Base-by-base conservation (phyloP, 2,888 invertebrate species). In the Agrochola circellaris region DNA sequence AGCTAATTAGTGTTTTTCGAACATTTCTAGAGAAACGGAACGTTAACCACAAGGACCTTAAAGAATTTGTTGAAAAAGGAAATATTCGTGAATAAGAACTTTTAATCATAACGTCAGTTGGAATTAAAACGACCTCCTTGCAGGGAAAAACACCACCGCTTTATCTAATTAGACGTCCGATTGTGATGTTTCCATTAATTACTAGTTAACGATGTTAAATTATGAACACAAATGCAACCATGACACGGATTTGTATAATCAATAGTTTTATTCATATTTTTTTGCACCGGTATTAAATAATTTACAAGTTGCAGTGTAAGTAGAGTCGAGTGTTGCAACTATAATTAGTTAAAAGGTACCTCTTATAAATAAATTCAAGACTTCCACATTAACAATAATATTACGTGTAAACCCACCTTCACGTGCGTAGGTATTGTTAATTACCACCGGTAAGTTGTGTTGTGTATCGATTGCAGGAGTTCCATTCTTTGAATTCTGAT, bases 171-270 rank as follows among this genome's bases (percentile, higher is more conserved):
- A 81, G 80, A 77, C 65, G 77, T 74, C 73, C 64, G 75, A 83
- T 81, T 78, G 80, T 79, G 79, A 73, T 82, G 71, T 78, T 85
- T 75, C 75, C 77, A 73, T 81, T 83, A 84, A 86, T 82, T 83
- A 74, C 60, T 23, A 71, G 79, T 68, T 85, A 86, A 81, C 54
- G 56, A 77, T 73, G 74, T 73, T 75, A 83, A 72, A 86, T 83
- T 80, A 76, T 82, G n/a, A 75, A 70, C 70, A 73, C 68, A 72
- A 80, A 77, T 67, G 60, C 45, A 81, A 77, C 87, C 85, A 66
- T 85, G 89, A 84, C 87, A 82, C 76, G 65, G 79, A 87, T 88
- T 82, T 81, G 67, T 82, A 67, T 80, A 75, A 72, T 70, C 23
- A 70, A 62, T 72, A 72, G 48, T 74, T 77, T 65, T 64, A 62